These are phyloP conservation scores for Phallusia fumigata DNA, from an alignment of 23 tunicate species.

Conservation along the genomic window DNA sequence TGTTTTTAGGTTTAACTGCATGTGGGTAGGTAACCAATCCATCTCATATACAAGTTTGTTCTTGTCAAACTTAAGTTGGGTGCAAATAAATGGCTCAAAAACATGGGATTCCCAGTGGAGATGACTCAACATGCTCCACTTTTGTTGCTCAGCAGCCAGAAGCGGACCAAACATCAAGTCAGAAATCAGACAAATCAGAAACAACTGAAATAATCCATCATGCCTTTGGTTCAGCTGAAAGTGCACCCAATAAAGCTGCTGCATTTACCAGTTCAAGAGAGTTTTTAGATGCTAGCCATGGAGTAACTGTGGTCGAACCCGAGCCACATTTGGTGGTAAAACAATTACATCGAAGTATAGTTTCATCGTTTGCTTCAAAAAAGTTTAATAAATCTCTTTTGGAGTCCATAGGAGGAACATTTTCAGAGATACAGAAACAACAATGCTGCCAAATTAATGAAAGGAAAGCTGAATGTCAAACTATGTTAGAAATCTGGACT, in stretches of 20 bases:
- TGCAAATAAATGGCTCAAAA: not conserved
- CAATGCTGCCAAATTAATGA: not conserved
- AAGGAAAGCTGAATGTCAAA: not conserved
- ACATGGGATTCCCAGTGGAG: slow-evolving; percentile 4
- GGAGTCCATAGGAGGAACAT: not conserved
- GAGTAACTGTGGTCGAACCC: not conserved
- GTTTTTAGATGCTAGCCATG: not conserved
- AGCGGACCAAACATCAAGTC: not conserved
- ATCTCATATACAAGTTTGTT: too few relatives aligned
- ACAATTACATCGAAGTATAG: not conserved
- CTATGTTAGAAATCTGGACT: not conserved
- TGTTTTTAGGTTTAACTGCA: too few relatives aligned
- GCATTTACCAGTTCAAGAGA: not conserved
- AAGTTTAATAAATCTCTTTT: not conserved
- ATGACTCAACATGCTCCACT: not conserved
- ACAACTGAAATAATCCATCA: not conserved
- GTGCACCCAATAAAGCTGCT: not conserved
- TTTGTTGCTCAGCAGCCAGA: not conserved
- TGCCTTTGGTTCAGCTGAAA: not conserved
- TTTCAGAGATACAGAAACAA: not conserved
- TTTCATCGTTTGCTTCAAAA: not conserved
- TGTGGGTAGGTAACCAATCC: too few relatives aligned
- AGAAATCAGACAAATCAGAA: not conserved
- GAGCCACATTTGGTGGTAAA: slow-evolving; percentile 4
- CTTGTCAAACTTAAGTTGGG: too few relatives aligned